Base-by-base conservation (phyloP, 1,140 invertebrate genomes). In the Drosophila mauritiana region DNA sequence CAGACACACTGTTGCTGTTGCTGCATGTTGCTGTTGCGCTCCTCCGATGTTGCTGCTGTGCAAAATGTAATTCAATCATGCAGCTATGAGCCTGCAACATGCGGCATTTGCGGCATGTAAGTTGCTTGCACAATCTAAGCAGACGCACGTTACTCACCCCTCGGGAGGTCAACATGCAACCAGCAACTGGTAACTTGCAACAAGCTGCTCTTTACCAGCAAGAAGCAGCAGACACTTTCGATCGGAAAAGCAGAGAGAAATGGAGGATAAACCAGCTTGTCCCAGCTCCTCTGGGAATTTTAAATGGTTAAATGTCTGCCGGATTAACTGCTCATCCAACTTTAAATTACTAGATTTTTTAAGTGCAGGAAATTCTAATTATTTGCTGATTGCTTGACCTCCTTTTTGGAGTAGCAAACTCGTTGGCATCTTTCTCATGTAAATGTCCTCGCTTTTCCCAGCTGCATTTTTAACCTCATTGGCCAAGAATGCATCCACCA, bases 51-150 rank as follows among this genome's bases (percentile, higher is more conserved):
- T 51, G 63, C 36, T 56, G 74, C 67, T 74, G 63, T 79, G 80
- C 73, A 89, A 89, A 89, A 89, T 89, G 84, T 89, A 89, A 89
- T 89, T 89, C 84, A 89, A 89, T 89, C 84, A 89, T 89, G 79
- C 42, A 54, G 58, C 54, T 59, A 86, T 86, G 74, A 80, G 67
- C 55, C 54, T 67, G 61, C 76, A 77, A 68, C 62, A 70, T 62
- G 59, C 61, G 65, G 70, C 65, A 31, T 68, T 68, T 64, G 65
- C 56, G 51, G 74, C 75, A 63, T 63, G 65, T 59, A 70, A 52
- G 73, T 56, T 58, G 64, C 80, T 85, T 83, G 78, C 84, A 80
- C 84, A 89, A 89, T 78, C 80, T 58, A 49, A 45, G 73, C 63
- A 82, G 73, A 89, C 84, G 80, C 84, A 89, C 84, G 84, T 84